Base-by-base conservation (phyloP, 1,140 invertebrate genomes). In the Diorhabda carinulata region DNA sequence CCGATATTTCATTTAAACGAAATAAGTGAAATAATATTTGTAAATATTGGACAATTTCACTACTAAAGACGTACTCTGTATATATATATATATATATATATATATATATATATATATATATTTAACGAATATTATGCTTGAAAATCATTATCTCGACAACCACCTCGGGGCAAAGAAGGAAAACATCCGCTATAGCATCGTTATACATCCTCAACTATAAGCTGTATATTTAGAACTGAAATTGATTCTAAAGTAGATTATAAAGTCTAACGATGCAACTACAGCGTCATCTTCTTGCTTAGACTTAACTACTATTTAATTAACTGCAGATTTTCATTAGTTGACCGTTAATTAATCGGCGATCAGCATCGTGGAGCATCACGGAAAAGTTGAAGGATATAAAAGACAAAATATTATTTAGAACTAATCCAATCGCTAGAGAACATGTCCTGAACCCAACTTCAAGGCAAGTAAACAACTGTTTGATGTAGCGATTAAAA, bases 231-330 rank as follows among this genome's bases (percentile, higher is more conserved):
- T 68, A 60, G 63, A 62, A 56, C 10, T 58, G 66, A 71, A 61
- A 71, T 71, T 71, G 70, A 71, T 71, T 71, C 58, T 61, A 59
- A 68, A 71, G 67, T 65, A 68, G 66, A 71, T 71, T 71, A 71
- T 61, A 59, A 69, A 64, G 47, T 64, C 43, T 57, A 58, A 69
- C 61, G 62, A 57, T 40, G 61, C 64, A 5, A 59, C 66, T 61
- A 61, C 68, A 64, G 5, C 47, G 47, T 6, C 47, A 52, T 4
- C 47, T 25, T 25, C 25, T 58, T 47, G 44, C 61, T 47, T 25
- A 43, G 62, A 41, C 68, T 64, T 69, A 57, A 64, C 57, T 69
- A 64, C 42, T 43, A n/a, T 62, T 64, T 69, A 56, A 64, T 65
- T 69, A 69, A 62, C 61, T 62, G 10, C 62, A 59, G 62, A 69